Percentiles rank a stretch among this genome's conserved stretches.
Conservation (phyloP, 2,797 vertebrate species). For the Rousettus madagascariensis region DNA sequence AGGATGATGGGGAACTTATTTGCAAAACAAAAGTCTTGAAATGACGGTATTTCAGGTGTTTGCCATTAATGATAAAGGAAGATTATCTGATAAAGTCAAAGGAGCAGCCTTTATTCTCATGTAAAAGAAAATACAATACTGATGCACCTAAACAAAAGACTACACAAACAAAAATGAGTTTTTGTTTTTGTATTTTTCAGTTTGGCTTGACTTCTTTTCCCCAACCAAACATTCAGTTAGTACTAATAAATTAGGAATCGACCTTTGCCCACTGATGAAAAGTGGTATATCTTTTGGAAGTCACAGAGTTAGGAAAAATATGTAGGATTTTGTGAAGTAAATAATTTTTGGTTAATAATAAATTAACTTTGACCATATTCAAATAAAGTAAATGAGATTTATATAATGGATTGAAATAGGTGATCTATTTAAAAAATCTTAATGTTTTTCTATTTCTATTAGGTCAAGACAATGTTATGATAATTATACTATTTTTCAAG, state of each 20-base stretch:
- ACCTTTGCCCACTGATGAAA: neutral
- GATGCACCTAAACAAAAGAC: slow-evolving; percentile 22
- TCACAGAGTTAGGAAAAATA: neutral
- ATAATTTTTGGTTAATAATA: slow-evolving; percentile 20
- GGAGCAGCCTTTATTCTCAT: neutral
- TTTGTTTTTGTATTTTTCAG: neutral
- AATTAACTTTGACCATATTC: slow-evolving; percentile 15
- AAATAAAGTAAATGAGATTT: slow-evolving; percentile 33
- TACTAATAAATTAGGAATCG: slow-evolving; percentile 26
- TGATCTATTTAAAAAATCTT: neutral
- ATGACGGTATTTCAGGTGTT: slow-evolving; percentile 48
- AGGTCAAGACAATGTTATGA: neutral
- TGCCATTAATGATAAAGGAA: slow-evolving; percentile 8
- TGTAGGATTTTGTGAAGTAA: slow-evolving; percentile 19
- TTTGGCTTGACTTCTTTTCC: neutral
- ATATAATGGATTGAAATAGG: slow-evolving; percentile 13
- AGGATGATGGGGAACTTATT: neutral
- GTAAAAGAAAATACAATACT: slow-evolving; percentile 15
- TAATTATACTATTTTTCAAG: neutral
- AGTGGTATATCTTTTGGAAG: neutral
- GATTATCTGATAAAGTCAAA: slow-evolving; percentile 45
- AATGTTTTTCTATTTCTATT: slow-evolving; percentile 1
- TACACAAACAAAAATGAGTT: neutral
- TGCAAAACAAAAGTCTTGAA: slow-evolving; percentile 47
- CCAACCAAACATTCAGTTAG: neutral